Percentiles rank a stretch among this genome's conserved stretches.
These are phyloP conservation scores for Shinisaurus crocodilurus DNA, from an alignment of 2,113 vertebrate species.

Conservation along the genomic window DNA sequence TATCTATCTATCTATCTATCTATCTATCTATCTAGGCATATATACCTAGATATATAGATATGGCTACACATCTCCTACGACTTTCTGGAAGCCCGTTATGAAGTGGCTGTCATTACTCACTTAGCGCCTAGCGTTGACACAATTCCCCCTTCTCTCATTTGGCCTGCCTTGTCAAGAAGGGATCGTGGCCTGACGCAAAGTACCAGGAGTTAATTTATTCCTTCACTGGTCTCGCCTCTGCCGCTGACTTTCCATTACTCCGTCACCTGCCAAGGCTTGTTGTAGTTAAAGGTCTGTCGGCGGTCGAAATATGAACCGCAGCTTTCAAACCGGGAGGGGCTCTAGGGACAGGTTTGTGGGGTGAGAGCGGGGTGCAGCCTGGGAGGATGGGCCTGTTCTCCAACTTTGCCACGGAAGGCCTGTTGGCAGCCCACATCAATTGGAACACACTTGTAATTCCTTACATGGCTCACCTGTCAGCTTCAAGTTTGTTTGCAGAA, in stretches of 20 bases:
- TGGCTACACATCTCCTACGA: background rate
- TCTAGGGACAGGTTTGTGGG: background rate
- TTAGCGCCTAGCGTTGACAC: background rate
- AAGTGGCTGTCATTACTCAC: background rate
- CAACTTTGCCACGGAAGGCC: background rate
- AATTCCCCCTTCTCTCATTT: background rate
- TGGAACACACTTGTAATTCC: background rate
- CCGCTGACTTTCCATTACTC: background rate
- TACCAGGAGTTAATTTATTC: rapidly evolving
- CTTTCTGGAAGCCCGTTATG: background rate
- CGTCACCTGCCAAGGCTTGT: background rate
- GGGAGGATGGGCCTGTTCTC: background rate
- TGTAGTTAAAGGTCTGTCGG: rapidly evolving
- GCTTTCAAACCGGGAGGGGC: background rate
- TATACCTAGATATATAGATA: background rate
- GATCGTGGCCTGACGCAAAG: background rate
- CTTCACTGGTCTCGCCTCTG: background rate
- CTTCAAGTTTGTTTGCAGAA: rapidly evolving
- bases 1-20: too few species aligned
- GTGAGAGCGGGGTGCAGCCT: background rate
- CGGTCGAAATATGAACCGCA: background rate
- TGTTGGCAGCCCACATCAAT: too few species aligned
- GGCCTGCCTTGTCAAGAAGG: background rate
- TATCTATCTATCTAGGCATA: too few species aligned
- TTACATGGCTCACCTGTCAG: background rate